These are phyloP conservation scores for Macquaria australasica DNA, from an alignment of 2,113 vertebrate genomes.

Conservation along the genomic window DNA sequence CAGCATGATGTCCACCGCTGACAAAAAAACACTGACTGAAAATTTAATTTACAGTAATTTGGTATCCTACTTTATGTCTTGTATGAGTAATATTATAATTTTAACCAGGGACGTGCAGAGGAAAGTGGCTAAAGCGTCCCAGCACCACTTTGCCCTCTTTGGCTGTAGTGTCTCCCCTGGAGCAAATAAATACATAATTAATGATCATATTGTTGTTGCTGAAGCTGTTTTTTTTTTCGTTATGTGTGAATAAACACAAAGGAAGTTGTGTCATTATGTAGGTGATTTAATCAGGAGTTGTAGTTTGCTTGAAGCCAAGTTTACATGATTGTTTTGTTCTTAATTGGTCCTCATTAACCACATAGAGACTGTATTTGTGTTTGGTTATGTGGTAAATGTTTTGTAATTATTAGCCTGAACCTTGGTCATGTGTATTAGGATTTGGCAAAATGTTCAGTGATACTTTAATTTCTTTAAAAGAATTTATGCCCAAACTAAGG, in stretches of 20 bases:
- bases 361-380: background rate
- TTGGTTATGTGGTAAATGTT: background rate
- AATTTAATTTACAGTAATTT: background rate
- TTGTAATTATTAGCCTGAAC: background rate
- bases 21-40: slow-evolving; percentile 2
- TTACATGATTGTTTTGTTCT: background rate
- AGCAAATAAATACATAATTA: background rate
- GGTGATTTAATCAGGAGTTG: background rate
- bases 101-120: background rate
- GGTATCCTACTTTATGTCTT: background rate
- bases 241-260: background rate
- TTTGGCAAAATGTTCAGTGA: background rate
- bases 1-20: background rate
- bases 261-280: background rate
- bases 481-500: background rate
- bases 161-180: fast-evolving
- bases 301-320: slow-evolving; percentile 5
- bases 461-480: background rate
- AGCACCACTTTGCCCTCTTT: background rate
- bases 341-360: slow-evolving; percentile 9
- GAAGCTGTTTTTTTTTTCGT: background rate
- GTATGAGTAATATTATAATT: background rate
- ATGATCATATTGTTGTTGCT: background rate
- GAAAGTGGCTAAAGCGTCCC: background rate
- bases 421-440: background rate